These are phyloP conservation scores for Pammene aurita DNA, from an alignment of 2,888 invertebrate genomes.

Conservation along the genomic window DNA sequence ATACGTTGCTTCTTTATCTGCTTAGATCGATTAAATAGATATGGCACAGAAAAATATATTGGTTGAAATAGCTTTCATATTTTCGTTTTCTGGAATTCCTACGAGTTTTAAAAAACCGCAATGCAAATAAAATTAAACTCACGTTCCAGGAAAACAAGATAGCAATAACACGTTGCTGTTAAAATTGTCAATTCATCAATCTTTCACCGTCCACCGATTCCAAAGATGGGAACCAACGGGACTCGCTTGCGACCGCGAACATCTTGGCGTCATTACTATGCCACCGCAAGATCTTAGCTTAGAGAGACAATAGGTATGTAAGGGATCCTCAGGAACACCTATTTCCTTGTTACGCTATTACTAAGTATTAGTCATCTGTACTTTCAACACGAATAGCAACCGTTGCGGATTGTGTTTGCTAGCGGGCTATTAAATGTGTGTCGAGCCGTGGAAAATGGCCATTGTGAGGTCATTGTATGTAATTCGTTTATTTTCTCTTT, in stretches of 20 bases:
- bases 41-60: too few species aligned
- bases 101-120: background rate
- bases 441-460: constrained; percentile 9
- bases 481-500: background rate
- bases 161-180: background rate
- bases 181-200: background rate
- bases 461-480: background rate
- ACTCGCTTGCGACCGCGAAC: constrained; percentile 5
- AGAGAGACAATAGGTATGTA: constrained; percentile 10
- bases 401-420: constrained; percentile 4
- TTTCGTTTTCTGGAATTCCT: background rate
- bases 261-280: constrained; percentile 17
- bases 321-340: constrained; percentile 12
- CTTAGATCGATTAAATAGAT: too few species aligned
- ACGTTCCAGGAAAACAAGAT: background rate
- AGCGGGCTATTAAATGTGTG: background rate
- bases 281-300: constrained; percentile 24
- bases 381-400: constrained; percentile 14
- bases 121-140: background rate
- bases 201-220: constrained; percentile 1
- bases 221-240: constrained; percentile 19
- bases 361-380: background rate
- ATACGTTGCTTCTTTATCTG: too few species aligned
- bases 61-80: background rate
- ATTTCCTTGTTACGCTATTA: constrained; percentile 5